phyloP scores from a whole-genome alignment of 2,888 invertebrate genomes.

The Cataglyphis livida region DNA sequence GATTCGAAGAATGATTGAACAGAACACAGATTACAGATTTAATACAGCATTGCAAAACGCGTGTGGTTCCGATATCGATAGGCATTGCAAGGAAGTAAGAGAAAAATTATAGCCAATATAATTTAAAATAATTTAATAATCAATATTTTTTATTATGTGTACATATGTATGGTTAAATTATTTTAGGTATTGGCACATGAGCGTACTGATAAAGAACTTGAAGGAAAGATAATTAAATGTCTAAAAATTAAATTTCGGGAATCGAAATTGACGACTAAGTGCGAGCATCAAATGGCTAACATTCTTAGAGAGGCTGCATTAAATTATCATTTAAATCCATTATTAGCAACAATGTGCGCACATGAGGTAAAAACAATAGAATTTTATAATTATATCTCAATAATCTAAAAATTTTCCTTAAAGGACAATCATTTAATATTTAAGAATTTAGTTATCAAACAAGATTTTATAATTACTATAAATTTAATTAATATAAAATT shows the following conservation, averaged over 20 bases:
- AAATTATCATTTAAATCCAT: conserved; percentile 96
- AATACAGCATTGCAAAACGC: conserved; percentile 94
- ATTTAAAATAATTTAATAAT: background rate
- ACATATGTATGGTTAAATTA: background rate
- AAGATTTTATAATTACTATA: background rate
- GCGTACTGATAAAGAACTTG: conserved; percentile 89
- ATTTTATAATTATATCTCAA: background rate
- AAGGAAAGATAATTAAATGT: conserved; percentile 94
- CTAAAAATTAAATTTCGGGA: conserved; percentile 93
- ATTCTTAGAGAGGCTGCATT: conserved; percentile 95
- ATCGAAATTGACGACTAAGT: conserved; percentile 90
- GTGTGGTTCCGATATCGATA: conserved; percentile 93
- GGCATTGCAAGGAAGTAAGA: conserved; percentile 88
- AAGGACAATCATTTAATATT: background rate
- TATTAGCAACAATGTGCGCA: conserved; percentile 93
- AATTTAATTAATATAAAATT: conserved; percentile 1
- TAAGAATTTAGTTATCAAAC: background rate
- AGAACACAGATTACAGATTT: conserved; percentile 95
- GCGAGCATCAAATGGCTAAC: conserved; percentile 93
- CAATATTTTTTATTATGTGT: background rate
- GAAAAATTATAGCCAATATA: background rate
- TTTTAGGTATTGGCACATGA: conserved; percentile 66
- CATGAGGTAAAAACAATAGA: conserved; percentile 86
- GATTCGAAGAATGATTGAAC: conserved; percentile 95
- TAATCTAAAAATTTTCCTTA: background rate